A percentile compares a stretch with the other conserved stretches of the same genome.
phyloP scores from a whole-genome alignment of 2,888 invertebrate genomes.

The Corbicula japonica region DNA sequence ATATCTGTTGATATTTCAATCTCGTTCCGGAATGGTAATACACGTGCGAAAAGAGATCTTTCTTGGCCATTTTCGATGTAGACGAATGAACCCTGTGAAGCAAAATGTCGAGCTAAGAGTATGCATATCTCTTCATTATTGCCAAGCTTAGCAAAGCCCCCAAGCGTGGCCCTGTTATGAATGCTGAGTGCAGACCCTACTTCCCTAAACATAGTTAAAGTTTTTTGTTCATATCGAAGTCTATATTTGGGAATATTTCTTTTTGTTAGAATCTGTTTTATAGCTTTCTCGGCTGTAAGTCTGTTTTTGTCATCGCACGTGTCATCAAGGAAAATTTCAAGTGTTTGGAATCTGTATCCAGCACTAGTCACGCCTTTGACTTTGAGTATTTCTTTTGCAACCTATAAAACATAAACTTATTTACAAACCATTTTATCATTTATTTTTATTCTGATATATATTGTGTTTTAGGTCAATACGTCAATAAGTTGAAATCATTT shows the following conservation, averaged over 20 bases:
- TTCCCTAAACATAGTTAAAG: background rate
- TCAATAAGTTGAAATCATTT: background rate
- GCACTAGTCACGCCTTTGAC: slow-evolving; percentile 10
- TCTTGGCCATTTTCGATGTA: background rate
- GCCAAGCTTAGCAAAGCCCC: slow-evolving; percentile 14
- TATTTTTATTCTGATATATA: too few species aligned
- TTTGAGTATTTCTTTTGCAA: slow-evolving; percentile 5
- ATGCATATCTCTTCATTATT: background rate
- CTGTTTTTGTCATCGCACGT: background rate
- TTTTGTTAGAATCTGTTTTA: background rate
- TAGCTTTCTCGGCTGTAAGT: background rate
- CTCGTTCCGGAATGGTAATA: background rate
- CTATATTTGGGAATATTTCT: slow-evolving; percentile 1
- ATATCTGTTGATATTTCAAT: slow-evolving; percentile 2
- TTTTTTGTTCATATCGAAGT: slow-evolving; percentile 8
- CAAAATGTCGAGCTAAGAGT: slow-evolving; percentile 17
- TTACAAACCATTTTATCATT: too few species aligned
- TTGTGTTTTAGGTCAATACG: background rate
- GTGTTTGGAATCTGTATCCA: slow-evolving; percentile 17
- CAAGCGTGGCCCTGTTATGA: slow-evolving; percentile 19
- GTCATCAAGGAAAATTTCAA: slow-evolving; percentile 16
- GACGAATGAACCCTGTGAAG: background rate
- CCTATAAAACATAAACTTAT: slow-evolving; percentile 1
- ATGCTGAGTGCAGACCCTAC: background rate
- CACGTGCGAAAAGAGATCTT: slow-evolving; percentile 1